Conservation (phyloP, 1,140 invertebrate species). For the Hylaeus anthracinus region DNA sequence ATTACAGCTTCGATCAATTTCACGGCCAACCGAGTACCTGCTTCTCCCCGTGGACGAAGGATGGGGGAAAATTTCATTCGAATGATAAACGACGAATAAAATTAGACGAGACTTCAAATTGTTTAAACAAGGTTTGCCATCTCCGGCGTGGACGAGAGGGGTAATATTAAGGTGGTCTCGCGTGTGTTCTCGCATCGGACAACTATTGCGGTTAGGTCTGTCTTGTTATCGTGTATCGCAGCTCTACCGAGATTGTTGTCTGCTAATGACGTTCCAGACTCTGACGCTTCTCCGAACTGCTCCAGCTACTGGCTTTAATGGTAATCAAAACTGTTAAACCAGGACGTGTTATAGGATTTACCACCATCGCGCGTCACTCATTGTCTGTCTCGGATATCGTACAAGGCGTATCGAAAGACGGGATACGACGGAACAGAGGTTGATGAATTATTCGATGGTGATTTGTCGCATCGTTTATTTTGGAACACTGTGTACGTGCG, state of each 20-base stretch:
- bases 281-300: neutral
- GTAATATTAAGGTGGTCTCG: neutral
- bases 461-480: neutral
- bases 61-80: too few species aligned
- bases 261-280: constrained; percentile 8
- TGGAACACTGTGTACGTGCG: neutral
- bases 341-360: neutral
- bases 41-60: neutral
- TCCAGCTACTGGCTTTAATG: neutral
- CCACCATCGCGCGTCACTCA: too few species aligned
- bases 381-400: neutral
- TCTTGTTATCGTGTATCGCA: neutral
- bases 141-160: too few species aligned
- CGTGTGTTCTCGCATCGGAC: neutral
- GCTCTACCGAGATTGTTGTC: neutral
- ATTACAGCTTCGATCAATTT: neutral
- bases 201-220: neutral
- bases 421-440: too few species aligned
- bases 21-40: neutral
- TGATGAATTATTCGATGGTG: too few species aligned
- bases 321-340: constrained; percentile 1
- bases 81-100: too few species aligned
- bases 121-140: too few species aligned
- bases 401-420: too few species aligned
- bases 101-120: too few species aligned